Evolutionary conservation across 2,888 invertebrate species (phyloP), one percentile per base, ranked within the genome.

Genomic region (Meliscaeva auricollis): DNA sequence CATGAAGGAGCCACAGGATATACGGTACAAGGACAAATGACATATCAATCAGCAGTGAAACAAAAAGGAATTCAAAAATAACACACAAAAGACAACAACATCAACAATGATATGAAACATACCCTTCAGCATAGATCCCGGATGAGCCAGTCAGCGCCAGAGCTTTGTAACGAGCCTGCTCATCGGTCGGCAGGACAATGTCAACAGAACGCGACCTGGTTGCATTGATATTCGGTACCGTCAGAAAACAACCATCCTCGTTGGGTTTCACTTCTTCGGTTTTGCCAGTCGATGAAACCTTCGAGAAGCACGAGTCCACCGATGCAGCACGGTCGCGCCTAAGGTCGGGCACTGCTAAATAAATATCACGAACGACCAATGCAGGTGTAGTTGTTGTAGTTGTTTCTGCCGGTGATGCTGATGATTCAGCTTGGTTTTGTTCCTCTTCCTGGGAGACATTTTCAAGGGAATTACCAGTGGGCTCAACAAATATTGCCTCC

Each of bases 261-360:
- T 94, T 94, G 89, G 95, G 94, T 88, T 94, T 93, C 87, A 96
- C 90, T 90, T 96, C 95, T 89, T 95, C 95, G 20, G 96, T 95
- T 91, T 96, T 94, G 73, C 94, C 94, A 87, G 94, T 94, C 60
- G 96, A 95, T 26, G 95, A 94, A 68, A 96, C 94, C 92, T 96
- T 96, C 77, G 96, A 95, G 91, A 97, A 97, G 90, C 96, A 96
- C 17, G 97, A 97, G 91, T 97, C 97, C 1, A 97, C 97, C 0
- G 97, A 97, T 38, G 97, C 97, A 17, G 97, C 97, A 17, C 97
- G 94, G 90, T 97, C 97, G 30, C 97, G 94, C 90, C 95, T 96
- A 87, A 97, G 91, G 89, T 97, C 96, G 48, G 97, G 97, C 82
- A 97, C 97, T 77, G 96, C 94, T 54, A 96, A 92, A 90, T 96